Evolutionary conservation across 2,888 invertebrate genomes (phyloP).

Genomic region (Micropterix aruncella): DNA sequence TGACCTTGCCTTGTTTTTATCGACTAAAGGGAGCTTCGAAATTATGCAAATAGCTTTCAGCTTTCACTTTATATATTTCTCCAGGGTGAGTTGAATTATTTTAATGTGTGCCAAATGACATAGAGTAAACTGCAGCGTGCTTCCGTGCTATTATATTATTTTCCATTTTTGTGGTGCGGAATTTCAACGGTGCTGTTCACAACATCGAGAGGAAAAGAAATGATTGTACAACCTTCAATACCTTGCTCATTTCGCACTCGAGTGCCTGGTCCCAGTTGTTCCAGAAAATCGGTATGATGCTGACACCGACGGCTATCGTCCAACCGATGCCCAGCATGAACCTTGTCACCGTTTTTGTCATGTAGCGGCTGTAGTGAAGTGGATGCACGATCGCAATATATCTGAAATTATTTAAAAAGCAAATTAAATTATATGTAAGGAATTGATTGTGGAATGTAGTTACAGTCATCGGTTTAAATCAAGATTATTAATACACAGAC

Average conservation of each 20-base stretch:
- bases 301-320: constrained; percentile 48
- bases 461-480: no score
- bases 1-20: no score
- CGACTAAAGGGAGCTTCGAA: no score
- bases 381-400: constrained; percentile 72
- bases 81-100: no score
- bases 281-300: constrained; percentile 63
- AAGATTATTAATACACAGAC: no score
- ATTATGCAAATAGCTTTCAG: no score
- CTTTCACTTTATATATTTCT: no score
- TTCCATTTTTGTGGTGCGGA: not conserved
- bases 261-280: constrained; percentile 52
- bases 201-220: not conserved
- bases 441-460: no score
- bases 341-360: constrained; percentile 53
- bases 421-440: no score
- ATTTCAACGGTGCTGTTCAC: not conserved
- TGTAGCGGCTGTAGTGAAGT: constrained; percentile 59
- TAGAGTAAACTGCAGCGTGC: no score
- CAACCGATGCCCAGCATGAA: constrained; percentile 51
- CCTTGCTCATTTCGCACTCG: constrained; percentile 54
- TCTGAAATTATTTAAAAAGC: constrained; percentile 28
- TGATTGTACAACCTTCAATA: constrained; percentile 16
- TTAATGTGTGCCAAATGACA: no score
- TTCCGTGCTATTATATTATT: no score